Base-by-base conservation (phyloP, 1,140 invertebrate species). In the Lepidurus arcticus region DNA sequence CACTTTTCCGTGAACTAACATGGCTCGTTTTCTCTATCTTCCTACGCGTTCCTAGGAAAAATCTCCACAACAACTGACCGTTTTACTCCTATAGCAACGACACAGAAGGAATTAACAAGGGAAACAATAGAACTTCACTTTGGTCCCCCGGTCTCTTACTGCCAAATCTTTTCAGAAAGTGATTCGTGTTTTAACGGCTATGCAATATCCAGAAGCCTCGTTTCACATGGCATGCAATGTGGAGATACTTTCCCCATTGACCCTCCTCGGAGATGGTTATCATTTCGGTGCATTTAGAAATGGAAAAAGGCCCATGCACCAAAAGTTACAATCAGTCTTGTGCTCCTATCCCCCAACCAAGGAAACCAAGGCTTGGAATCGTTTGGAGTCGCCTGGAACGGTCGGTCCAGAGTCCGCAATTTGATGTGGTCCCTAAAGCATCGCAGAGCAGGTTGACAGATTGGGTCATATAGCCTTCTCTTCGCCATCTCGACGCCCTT, bases 401-500 rank as follows among this genome's bases (percentile, higher is more conserved):
- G 34, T 65, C 53, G 53, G 53, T n/a, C 16, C 16, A n/a, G 53
- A 21, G 53, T 65, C 53, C 53, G 53, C 53, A 65, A 65, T 65
- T 65, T 65, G 53, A 65, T 65, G 53, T 65, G 53, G 21, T 13
- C 53, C 53, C 53, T 21, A 65, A 9, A 65, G 53, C 47, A 65
- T 65, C 47, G 13, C 13, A 65, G 21, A 65, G 47, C 53, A 65
- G 53, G 53, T 65, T 65, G 53, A 65, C 53, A 65, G 53, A 65
- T 65, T 65, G 53, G 53, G 53, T 65, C 53, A 65, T 65, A 65
- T 65, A 65, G 53, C 21, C 53, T 65, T 65, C 53, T 65, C 53
- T 65, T 65, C 53, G 53, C 53, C 53, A 65, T 65, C 53, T 65
- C 53, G 53, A 65, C 53, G 53, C 53, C 53, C 53, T 65, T 65